phyloP scores from a whole-genome alignment of 2,797 vertebrate species.

The Chaetodon trifasciatus region DNA sequence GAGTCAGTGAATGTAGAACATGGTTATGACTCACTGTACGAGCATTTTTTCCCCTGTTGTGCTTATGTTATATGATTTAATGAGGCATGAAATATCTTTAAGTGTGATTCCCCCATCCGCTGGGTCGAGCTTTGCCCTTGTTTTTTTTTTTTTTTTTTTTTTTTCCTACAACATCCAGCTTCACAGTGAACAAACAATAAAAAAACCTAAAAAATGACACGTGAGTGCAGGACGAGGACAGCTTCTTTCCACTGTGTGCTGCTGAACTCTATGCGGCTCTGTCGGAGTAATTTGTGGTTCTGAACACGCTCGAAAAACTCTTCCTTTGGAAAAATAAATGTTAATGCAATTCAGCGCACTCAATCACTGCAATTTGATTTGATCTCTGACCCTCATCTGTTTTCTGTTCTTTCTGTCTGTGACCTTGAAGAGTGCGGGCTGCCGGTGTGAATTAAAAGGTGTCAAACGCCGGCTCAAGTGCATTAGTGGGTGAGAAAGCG shows the following conservation, averaged over 20 bases:
- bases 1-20: neutral
- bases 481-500: conserved; percentile 17
- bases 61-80: conserved; percentile 1
- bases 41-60: neutral
- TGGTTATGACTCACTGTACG: neutral
- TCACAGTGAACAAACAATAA: neutral
- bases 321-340: conserved; percentile 9
- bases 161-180: conserved; percentile 2
- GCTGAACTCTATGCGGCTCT: neutral
- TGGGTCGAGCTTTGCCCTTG: neutral
- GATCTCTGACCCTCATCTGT: conserved; percentile 24
- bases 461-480: conserved; percentile 28
- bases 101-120: neutral
- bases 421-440: neutral
- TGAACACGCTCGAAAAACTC: conserved; percentile 4
- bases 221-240: neutral
- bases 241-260: neutral
- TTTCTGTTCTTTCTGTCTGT: neutral
- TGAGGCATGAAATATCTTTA: conserved; percentile 14
- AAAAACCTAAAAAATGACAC: too few species aligned
- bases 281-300: neutral
- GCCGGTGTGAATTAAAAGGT: conserved; percentile 34
- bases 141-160: neutral
- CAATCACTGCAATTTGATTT: conserved; percentile 28
- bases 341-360: conserved; percentile 33